A percentile compares a stretch with the other conserved stretches of the same genome.
Evolutionary conservation across 2,888 invertebrate genomes (phyloP).

Genomic region (Ischnus inquisitorius): DNA sequence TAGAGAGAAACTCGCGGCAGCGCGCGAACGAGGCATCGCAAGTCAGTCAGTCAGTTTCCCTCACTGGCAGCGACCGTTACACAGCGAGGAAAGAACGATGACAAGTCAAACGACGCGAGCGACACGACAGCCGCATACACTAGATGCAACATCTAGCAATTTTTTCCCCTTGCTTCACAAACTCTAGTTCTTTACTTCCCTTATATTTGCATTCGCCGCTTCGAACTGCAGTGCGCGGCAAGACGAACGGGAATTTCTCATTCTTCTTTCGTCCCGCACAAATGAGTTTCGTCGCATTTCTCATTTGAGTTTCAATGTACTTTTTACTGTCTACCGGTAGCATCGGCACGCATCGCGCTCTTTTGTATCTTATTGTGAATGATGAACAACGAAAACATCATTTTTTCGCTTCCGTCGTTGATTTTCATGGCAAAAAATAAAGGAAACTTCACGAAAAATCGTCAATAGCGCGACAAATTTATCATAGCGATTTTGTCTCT

Average conservation of each 20-base stretch:
- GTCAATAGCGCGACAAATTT: too few relatives aligned
- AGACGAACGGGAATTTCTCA: constrained; percentile 53
- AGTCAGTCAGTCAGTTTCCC: constrained; percentile 66
- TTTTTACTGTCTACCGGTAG: constrained; percentile 17
- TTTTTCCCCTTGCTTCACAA: constrained; percentile 32
- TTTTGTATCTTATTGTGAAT: not conserved
- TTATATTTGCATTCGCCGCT: constrained; percentile 53
- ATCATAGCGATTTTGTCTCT: too few relatives aligned
- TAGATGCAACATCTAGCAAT: constrained; percentile 37
- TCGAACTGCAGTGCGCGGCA: constrained; percentile 18
- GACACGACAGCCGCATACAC: constrained; percentile 46
- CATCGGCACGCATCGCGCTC: not conserved
- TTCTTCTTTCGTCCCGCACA: constrained; percentile 51
- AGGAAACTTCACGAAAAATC: too few relatives aligned
- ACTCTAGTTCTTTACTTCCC: constrained; percentile 61
- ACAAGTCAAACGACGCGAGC: constrained; percentile 74
- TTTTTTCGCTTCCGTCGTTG: not conserved
- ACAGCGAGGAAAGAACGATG: constrained; percentile 72
- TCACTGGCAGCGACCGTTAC: constrained; percentile 59
- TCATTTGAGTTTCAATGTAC: constrained; percentile 6
- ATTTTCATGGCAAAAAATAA: too few relatives aligned
- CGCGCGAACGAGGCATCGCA: constrained; percentile 59
- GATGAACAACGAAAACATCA: not conserved
- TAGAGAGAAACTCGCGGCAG: constrained; percentile 75
- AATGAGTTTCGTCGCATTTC: constrained; percentile 43